Conservation (phyloP, 2,888 invertebrate species). For the Salpingus planirostris region DNA sequence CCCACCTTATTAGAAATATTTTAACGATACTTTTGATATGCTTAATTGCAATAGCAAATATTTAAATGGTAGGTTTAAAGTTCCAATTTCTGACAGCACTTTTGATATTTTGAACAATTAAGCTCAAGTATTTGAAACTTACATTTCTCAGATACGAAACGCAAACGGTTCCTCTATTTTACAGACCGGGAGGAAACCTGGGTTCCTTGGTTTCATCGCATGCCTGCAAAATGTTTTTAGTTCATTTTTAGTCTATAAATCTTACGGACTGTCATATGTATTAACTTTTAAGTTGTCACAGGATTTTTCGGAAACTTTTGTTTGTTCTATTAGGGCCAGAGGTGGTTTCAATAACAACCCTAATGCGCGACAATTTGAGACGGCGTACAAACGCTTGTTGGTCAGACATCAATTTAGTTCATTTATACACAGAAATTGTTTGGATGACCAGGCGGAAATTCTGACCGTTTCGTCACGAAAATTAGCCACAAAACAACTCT, state of each 20-base stretch:
- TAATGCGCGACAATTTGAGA: slow-evolving; percentile 14
- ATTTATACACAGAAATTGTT: neutral
- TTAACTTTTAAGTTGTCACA: slow-evolving; percentile 7
- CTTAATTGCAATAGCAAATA: neutral
- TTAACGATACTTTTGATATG: too few relatives aligned
- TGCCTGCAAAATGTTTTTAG: slow-evolving; percentile 7
- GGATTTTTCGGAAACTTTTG: slow-evolving; percentile 14
- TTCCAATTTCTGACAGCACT: neutral
- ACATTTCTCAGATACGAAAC: neutral
- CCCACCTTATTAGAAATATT: too few relatives aligned
- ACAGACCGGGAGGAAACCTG: slow-evolving; percentile 12
- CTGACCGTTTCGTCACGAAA: neutral
- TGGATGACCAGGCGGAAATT: neutral
- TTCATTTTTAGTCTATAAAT: slow-evolving; percentile 2
- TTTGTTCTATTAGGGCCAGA: slow-evolving; percentile 13
- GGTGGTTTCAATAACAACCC: slow-evolving; percentile 8
- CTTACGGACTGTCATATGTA: slow-evolving; percentile 3
- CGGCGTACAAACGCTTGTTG: slow-evolving; percentile 16
- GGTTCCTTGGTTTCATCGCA: slow-evolving; percentile 18
- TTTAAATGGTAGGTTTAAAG: neutral
- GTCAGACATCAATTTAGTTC: neutral
- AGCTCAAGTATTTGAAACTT: neutral
- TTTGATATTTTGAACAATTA: neutral
- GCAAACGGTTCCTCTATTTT: slow-evolving; percentile 3
- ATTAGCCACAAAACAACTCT: too few relatives aligned